A percentile compares a stretch with the other conserved stretches of the same genome.
phyloP scores from a whole-genome alignment of 1,140 invertebrate species.

The Monomorium pharaonis region DNA sequence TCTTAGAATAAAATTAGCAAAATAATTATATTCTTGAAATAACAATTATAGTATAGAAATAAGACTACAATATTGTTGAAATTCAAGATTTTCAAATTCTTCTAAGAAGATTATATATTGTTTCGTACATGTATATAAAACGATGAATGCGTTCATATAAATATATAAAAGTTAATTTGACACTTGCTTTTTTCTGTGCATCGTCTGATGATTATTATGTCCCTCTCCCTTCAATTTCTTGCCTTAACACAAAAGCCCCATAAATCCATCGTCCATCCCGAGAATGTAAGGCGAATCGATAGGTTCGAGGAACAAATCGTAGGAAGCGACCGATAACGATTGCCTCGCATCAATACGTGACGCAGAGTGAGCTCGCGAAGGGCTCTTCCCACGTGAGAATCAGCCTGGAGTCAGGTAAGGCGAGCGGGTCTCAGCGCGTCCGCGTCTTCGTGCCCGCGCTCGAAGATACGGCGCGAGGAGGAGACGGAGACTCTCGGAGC shows the following conservation, averaged over 20 bases:
- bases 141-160: too few species aligned
- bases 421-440: neutral
- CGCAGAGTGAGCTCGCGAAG: slow-evolving; percentile 4
- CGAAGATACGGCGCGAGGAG: neutral
- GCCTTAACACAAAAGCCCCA: slow-evolving; percentile 1
- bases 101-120: too few species aligned
- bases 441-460: slow-evolving; percentile 20
- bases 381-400: slow-evolving; percentile 58
- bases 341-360: slow-evolving; percentile 35
- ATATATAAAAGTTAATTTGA: too few species aligned
- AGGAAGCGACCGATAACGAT: slow-evolving; percentile 32
- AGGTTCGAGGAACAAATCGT: slow-evolving; percentile 26
- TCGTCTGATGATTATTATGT: neutral
- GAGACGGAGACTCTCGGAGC: neutral
- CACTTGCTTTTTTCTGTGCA: too few species aligned
- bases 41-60: too few species aligned
- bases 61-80: too few species aligned
- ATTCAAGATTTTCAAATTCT: too few species aligned
- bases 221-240: neutral
- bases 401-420: slow-evolving; percentile 47
- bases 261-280: slow-evolving; percentile 4
- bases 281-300: neutral
- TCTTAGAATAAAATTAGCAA: too few species aligned
- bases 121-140: too few species aligned
- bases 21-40: too few species aligned